A percentile compares a stretch with the other conserved stretches of the same genome.
phyloP scores from a whole-genome alignment of 1,140 invertebrate genomes.

The Drosophila paulistorum region DNA sequence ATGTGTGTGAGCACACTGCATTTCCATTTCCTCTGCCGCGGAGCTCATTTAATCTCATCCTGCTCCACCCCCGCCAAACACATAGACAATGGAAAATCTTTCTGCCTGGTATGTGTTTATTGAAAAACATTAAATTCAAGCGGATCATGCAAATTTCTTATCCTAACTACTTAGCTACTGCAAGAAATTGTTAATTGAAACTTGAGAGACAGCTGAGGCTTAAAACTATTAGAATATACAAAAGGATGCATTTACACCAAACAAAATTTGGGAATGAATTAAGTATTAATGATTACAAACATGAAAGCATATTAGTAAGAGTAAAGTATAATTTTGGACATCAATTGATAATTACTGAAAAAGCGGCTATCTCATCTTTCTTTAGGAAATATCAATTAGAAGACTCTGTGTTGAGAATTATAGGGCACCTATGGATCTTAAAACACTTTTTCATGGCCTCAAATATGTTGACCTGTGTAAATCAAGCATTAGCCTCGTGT shows the following conservation, averaged over 20 bases:
- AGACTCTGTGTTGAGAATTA: no score
- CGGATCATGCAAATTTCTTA: conserved; percentile 57
- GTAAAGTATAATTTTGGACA: no score
- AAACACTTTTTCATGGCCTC: no score
- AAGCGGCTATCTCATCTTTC: no score
- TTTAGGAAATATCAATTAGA: no score
- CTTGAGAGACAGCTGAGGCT: conserved; percentile 41
- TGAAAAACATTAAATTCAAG: conserved; percentile 58
- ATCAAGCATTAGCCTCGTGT: no score
- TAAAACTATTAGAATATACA: conserved; percentile 20
- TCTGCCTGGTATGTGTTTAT: conserved; percentile 50
- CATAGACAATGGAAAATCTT: conserved; percentile 25
- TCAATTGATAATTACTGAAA: no score
- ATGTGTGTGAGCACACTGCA: conserved; percentile 50
- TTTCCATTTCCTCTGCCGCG: conserved; percentile 66
- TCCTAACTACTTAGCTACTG: conserved; percentile 24
- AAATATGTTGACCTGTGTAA: no score
- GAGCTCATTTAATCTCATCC: conserved; percentile 55
- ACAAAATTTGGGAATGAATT: not conserved
- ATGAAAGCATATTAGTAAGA: no score
- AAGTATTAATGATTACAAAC: not conserved
- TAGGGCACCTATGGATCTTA: no score
- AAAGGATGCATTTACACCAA: not conserved
- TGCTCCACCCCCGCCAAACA: conserved; percentile 44
- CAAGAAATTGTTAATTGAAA: conserved; percentile 66